Evolutionary conservation across 2,113 vertebrate genomes (phyloP).

Genomic region (Catharus fuscescens): DNA sequence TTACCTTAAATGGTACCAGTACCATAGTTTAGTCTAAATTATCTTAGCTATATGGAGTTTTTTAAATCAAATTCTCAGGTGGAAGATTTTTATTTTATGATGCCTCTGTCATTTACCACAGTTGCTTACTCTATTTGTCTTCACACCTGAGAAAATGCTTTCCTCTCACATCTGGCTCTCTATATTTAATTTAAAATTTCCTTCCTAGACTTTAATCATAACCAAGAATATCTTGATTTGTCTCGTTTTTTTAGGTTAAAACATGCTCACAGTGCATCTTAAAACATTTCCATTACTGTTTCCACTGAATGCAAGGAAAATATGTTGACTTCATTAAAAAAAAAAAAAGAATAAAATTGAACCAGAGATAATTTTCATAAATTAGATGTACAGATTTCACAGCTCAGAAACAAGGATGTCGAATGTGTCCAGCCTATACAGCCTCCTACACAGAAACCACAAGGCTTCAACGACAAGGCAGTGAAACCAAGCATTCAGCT

Average conservation of each 20-base stretch:
- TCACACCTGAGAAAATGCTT: not conserved
- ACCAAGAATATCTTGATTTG: slow-evolving; percentile 11
- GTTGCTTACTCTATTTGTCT: not conserved
- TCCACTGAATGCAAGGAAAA: slow-evolving; percentile 67
- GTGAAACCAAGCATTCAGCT: slow-evolving; percentile 50
- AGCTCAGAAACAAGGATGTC: slow-evolving; percentile 71
- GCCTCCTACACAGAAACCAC: slow-evolving; percentile 73
- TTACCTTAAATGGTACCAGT: not conserved
- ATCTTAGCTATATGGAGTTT: not conserved
- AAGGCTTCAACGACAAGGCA: slow-evolving; percentile 56
- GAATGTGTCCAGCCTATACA: slow-evolving; percentile 32
- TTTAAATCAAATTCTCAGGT: not conserved
- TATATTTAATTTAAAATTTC: slow-evolving; percentile 19
- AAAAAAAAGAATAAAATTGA: slow-evolving; percentile 67
- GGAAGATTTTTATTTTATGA: not conserved
- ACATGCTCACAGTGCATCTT: slow-evolving; percentile 35
- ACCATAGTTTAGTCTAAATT: not conserved
- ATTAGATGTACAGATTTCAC: slow-evolving; percentile 72
- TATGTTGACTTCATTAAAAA: slow-evolving; percentile 61
- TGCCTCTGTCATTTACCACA: not conserved
- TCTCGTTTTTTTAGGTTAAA: slow-evolving; percentile 36
- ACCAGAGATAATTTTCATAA: slow-evolving; percentile 63
- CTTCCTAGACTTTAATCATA: not conserved
- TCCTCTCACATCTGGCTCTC: not conserved
- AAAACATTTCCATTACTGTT: slow-evolving; percentile 72